These are phyloP conservation scores for Bruchidius siliquastri DNA, from an alignment of 2,888 invertebrate species.

Conservation along the genomic window DNA sequence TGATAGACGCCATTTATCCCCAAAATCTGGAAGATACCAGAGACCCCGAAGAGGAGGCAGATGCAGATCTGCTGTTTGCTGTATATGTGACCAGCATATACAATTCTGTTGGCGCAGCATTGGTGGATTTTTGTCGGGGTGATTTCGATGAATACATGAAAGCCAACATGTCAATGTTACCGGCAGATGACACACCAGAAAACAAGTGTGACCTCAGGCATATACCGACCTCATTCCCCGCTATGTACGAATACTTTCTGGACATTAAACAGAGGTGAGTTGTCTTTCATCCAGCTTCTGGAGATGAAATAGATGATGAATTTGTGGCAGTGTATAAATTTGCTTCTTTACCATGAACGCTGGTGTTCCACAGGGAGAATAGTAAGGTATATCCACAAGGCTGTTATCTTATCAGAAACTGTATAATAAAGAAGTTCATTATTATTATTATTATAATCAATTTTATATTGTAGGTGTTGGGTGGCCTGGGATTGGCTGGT, in stretches of 20 bases:
- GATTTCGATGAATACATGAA: constrained; percentile 80
- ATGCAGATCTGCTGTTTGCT: constrained; percentile 62
- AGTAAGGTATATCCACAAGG: no score
- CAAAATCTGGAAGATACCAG: constrained; percentile 18
- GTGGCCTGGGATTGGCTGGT: constrained; percentile 81
- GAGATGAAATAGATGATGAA: no score
- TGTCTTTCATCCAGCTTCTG: no score
- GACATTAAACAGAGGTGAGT: constrained; percentile 56
- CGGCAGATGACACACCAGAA: constrained; percentile 60
- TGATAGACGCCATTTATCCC: constrained; percentile 70
- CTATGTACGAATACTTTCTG: constrained; percentile 79
- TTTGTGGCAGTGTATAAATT: no score
- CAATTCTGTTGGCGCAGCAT: constrained; percentile 78
- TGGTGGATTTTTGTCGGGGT: constrained; percentile 62
- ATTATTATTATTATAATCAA: no score
- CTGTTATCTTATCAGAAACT: no score
- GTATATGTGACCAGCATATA: constrained; percentile 72
- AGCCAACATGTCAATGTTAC: constrained; percentile 55
- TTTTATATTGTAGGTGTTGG: constrained; percentile 57
- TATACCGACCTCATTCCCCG: constrained; percentile 65
- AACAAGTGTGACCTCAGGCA: constrained; percentile 67
- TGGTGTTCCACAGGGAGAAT: no score
- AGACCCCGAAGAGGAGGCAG: constrained; percentile 46
- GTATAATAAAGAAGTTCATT: no score
- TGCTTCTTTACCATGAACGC: no score